Percentiles rank a stretch among this genome's conserved stretches.
phyloP scores from a whole-genome alignment of 2,113 vertebrate species.

The Trachemys scripta region DNA sequence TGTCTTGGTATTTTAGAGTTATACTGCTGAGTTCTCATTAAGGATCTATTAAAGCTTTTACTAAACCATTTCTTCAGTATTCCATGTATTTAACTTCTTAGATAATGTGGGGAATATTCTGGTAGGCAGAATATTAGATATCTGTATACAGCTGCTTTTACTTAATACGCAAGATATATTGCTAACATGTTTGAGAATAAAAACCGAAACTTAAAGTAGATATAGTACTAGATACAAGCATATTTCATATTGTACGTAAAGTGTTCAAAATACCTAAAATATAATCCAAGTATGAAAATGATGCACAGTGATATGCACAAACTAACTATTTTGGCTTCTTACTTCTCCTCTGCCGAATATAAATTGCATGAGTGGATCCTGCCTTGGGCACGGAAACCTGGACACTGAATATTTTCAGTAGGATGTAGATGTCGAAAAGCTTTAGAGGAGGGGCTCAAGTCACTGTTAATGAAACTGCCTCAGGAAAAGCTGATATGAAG shows the following conservation, averaged over 20 bases:
- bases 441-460: not conserved
- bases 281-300: not conserved
- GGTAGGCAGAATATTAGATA: not conserved
- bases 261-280: not conserved
- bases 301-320: not conserved
- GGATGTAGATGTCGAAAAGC: not conserved
- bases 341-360: not conserved
- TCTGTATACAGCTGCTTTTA: not conserved
- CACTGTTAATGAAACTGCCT: not conserved
- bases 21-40: not conserved
- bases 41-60: not conserved
- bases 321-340: not conserved
- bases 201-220: not conserved
- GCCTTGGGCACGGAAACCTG: not conserved
- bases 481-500: accelerated
- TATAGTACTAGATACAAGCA: not conserved
- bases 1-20: not conserved
- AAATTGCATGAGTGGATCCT: not conserved
- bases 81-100: not conserved
- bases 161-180: not conserved
- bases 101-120: not conserved
- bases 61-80: not conserved
- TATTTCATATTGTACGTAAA: not conserved
- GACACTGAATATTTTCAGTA: not conserved
- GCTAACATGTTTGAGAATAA: not conserved